phyloP scores from a whole-genome alignment of 2,888 invertebrate genomes.

The Phymatocera aterrima region DNA sequence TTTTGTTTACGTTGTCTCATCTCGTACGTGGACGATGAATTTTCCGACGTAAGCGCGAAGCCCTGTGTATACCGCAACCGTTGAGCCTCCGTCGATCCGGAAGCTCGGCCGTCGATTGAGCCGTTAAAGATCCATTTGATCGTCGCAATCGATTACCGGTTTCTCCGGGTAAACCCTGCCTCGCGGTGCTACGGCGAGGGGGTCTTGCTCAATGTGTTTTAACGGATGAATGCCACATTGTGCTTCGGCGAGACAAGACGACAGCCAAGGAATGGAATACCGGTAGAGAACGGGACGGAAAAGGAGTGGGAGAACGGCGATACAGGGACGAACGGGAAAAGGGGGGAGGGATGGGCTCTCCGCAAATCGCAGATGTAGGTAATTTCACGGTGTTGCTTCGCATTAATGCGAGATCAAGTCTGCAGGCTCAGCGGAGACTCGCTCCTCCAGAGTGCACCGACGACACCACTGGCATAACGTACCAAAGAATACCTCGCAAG shows the following conservation, averaged over 20 bases:
- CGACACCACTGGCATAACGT: background rate
- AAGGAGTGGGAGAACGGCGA: background rate
- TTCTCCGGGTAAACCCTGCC: background rate
- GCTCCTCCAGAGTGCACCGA: background rate
- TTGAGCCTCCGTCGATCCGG: background rate
- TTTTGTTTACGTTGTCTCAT: no score
- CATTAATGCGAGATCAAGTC: constrained; percentile 61
- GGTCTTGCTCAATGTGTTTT: constrained; percentile 32
- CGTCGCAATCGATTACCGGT: constrained; percentile 27
- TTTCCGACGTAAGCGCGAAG: no score
- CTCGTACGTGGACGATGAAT: no score
- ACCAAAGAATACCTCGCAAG: background rate
- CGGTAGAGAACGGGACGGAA: background rate
- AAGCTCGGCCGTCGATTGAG: background rate
- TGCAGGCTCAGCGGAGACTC: background rate
- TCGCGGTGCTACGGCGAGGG: background rate
- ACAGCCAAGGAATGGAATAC: constrained; percentile 27
- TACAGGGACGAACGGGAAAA: background rate
- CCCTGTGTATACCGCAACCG: background rate
- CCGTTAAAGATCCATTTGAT: constrained; percentile 17
- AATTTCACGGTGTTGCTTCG: constrained; percentile 69
- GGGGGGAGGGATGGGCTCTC: constrained; percentile 19
- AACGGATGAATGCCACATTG: constrained; percentile 35
- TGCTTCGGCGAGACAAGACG: background rate
- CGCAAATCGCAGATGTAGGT: constrained; percentile 57